A percentile compares a stretch with the other conserved stretches of the same genome.
Conservation (phyloP, 2,888 invertebrate species). For the Corbicula japonica region DNA sequence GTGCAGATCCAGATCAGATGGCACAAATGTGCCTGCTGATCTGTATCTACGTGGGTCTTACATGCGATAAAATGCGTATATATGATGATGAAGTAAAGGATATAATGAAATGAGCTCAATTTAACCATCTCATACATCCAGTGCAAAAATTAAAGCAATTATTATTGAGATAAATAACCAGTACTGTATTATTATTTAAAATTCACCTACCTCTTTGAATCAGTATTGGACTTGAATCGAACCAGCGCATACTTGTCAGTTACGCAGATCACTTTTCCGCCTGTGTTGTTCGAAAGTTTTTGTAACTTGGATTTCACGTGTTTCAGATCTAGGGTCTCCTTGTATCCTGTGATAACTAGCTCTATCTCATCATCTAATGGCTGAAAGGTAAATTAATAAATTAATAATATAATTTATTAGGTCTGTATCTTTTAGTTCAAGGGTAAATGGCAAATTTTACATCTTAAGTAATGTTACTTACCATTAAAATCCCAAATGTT, state of each 20-base stretch:
- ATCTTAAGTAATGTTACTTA: no score
- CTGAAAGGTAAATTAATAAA: slow-evolving; percentile 37
- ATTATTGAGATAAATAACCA: neutral
- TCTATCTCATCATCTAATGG: slow-evolving; percentile 85
- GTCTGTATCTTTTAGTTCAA: slow-evolving; percentile 4
- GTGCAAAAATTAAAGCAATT: neutral
- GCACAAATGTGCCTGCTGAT: no score
- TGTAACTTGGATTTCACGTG: slow-evolving; percentile 90
- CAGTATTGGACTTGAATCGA: slow-evolving; percentile 91
- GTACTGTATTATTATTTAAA: neutral
- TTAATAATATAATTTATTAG: neutral
- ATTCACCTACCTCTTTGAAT: slow-evolving; percentile 88
- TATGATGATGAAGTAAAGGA: no score
- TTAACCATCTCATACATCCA: neutral
- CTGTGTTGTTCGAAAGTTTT: slow-evolving; percentile 92
- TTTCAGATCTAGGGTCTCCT: slow-evolving; percentile 89
- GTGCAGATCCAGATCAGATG: no score
- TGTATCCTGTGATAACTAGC: slow-evolving; percentile 91
- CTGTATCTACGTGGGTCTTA: no score
- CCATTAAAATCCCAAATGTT: no score
- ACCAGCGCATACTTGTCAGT: slow-evolving; percentile 90
- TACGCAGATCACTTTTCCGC: slow-evolving; percentile 91
- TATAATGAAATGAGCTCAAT: no score
- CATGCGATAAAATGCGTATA: no score
- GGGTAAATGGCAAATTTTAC: no score